Conservation (phyloP, 2,113 vertebrate genomes). For the Nycticebus coucang region DNA sequence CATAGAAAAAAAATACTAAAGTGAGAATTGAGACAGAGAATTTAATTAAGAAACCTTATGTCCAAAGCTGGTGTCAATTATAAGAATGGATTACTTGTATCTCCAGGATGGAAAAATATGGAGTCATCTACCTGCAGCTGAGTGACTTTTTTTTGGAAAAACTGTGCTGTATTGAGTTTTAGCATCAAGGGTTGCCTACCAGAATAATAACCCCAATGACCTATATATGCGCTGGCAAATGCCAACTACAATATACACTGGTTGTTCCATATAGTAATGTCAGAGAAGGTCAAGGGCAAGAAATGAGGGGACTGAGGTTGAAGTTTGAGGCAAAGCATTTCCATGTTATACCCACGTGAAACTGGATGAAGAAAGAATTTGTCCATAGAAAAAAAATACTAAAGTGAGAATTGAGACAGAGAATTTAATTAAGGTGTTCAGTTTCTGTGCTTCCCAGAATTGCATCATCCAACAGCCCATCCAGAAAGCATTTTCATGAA, state of each 20-base stretch:
- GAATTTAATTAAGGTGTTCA: conserved; percentile 61
- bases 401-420: too few species aligned
- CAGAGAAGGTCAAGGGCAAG: not conserved
- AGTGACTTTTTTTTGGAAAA: not conserved
- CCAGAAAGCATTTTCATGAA: conserved; percentile 80
- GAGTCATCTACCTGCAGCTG: not conserved
- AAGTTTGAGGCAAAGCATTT: not conserved
- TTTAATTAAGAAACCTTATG: not conserved
- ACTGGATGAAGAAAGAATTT: not conserved
- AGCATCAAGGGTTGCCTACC: not conserved
- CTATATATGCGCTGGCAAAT: not conserved
- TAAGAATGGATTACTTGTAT: not conserved
- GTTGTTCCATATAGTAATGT: not conserved
- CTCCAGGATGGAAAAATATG: not conserved
- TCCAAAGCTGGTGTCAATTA: not conserved
- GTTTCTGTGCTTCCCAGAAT: conserved; percentile 86
- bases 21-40: not conserved
- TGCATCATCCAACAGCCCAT: conserved; percentile 76
- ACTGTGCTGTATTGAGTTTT: not conserved
- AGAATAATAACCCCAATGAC: not conserved
- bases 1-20: not conserved
- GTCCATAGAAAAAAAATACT: not conserved
- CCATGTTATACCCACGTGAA: not conserved
- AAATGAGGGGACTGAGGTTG: not conserved
- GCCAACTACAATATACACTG: not conserved